Base-by-base conservation (phyloP, 1,140 invertebrate species). In the Acarapis woodi region DNA sequence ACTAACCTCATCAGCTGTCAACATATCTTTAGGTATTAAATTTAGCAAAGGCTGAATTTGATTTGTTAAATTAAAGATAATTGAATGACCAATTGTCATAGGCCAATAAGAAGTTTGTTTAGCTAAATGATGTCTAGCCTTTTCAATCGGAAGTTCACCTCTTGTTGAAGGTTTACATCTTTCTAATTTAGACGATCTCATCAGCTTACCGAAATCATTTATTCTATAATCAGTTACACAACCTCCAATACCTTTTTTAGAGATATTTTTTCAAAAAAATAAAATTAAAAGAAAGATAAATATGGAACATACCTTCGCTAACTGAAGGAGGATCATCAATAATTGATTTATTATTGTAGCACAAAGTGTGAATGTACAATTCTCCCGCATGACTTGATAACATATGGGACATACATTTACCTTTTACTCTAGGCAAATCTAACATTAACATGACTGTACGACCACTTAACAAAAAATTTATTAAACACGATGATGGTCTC, bases 291-390 rank as follows among this genome's bases (percentile, higher is more conserved):
- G n/a, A n/a, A n/a, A n/a, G n/a, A n/a, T n/a, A n/a, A n/a, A n/a
- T n/a, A n/a, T n/a, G n/a, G n/a, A n/a, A n/a, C n/a, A n/a, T n/a
- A n/a, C n/a, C 83, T 57, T 93, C 83, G 39, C 71, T 80, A 21
- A 94, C 83, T 1, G 80, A 80, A 0, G 85, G 85, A 4, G 82
- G 79, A 58, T 93, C 85, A 55, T 94, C 87, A 32, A 93, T 62
- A 3, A 83, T 70, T 30, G 77, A 80, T 31, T 82, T 63, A 4
- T 67, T 63, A 0, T 76, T 82, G 14, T 70, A 72, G n/a, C n/a
- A n/a, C 23, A 94, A 57, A 2, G 78, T 76, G 46, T 93, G 83
- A 42, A 94, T 80, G 57, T 83, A 94, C 44, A 96, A 80, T 59
- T 94, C 85, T 3, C 82, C 83, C 2, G 79, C 82, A 47, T 93